Evolutionary conservation across 2,888 invertebrate species (phyloP), one percentile per base, ranked within the genome.

Genomic region (Polydrusus cervinus): DNA sequence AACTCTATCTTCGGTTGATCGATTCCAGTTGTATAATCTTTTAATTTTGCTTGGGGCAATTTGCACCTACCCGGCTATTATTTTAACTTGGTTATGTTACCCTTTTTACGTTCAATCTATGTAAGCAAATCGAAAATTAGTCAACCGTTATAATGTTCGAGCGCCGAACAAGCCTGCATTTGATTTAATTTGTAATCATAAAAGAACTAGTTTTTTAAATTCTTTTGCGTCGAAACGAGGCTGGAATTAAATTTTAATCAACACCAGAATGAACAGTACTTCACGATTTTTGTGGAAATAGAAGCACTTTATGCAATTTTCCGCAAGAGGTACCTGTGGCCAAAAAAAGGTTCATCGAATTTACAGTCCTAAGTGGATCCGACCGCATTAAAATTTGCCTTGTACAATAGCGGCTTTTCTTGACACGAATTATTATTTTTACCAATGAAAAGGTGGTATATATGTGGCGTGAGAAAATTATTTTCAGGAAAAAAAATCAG

Each of bases 91-190:
- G 78, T 80, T 80, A 80, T 80, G 79, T 80, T 79, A 73, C 77
- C 78, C 79, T 72, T 82, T 82, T 74, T 77, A 68, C 66, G 64
- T 74, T 71, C 75, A 74, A 76, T 82, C 80, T 80, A 81, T 81
- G 80, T 82, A 80, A 82, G 82, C 81, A 81, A 82, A 81, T 81
- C 81, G 81, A 72, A 80, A 81, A 81, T 82, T 81, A 82, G 80
- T 81, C 81, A 81, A 77, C 81, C 80, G 80, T 82, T 80, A 81
- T 81, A 80, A 80, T 78, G 79, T 79, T 77, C 79, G 78, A 73
- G 80, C 78, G 69, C 34, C 76, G 60, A 51, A 64, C 65, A 74
- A 75, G 78, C 75, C 80, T 80, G 81, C 78, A 70, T 81, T 81
- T 81, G 81, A 82, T 81, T 79, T 80, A 80, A 80, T 80, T 80